Evolutionary conservation across 1,140 invertebrate species (phyloP).

Genomic region (Homarus americanus): DNA sequence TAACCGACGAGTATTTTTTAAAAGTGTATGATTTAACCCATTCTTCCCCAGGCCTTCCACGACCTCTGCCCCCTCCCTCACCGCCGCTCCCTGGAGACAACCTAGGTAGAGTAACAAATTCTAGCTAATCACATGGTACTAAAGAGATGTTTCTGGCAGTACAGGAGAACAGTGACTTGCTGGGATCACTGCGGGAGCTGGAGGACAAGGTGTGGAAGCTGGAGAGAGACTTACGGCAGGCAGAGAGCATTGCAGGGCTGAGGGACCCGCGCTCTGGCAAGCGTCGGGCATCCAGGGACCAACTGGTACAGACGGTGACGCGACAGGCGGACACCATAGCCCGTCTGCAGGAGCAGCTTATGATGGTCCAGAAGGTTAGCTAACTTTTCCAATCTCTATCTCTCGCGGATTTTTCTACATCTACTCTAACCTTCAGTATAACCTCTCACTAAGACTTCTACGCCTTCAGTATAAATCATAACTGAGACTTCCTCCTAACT

Average conservation of each 20-base stretch:
- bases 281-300: conserved; percentile 50
- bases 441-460: too few species aligned
- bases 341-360: conserved; percentile 42
- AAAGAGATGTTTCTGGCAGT: background rate
- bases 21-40: too few species aligned
- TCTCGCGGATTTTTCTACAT: too few species aligned
- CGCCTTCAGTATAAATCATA: too few species aligned
- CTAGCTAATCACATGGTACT: background rate
- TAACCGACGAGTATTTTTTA: too few species aligned
- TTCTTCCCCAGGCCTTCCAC: too few species aligned
- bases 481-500: too few species aligned
- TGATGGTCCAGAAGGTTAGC: conserved; percentile 6
- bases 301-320: conserved; percentile 53
- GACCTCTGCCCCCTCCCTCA: too few species aligned
- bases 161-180: conserved; percentile 52
- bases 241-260: conserved; percentile 62
- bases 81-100: too few species aligned
- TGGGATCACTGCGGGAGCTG: conserved; percentile 23
- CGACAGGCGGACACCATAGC: conserved; percentile 59
- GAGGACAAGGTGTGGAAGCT: conserved; percentile 31
- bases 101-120: too few species aligned
- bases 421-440: too few species aligned
- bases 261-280: conserved; percentile 57
- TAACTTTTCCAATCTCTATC: too few species aligned
- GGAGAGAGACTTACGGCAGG: conserved; percentile 45